Evolutionary conservation across 2,797 vertebrate genomes (phyloP).

Genomic region (Gymnopithys bicolor): DNA sequence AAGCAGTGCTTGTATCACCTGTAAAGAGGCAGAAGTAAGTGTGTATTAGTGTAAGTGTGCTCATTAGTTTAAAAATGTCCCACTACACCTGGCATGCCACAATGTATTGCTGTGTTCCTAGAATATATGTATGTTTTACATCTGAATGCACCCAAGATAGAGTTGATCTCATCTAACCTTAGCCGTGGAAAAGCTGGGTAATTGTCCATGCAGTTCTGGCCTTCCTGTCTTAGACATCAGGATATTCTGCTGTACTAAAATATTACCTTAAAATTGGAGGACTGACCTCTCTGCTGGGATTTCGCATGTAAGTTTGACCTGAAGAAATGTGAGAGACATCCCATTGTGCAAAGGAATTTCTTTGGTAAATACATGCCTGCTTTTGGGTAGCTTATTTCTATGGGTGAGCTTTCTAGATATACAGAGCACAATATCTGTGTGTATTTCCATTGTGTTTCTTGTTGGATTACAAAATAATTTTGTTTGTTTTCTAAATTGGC

Average conservation of each 20-base stretch:
- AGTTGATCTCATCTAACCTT: background rate
- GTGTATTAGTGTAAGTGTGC: background rate
- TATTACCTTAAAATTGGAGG: accelerated
- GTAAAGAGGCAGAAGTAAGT: background rate
- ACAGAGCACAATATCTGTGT: background rate
- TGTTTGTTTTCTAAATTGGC: background rate
- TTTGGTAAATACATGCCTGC: accelerated
- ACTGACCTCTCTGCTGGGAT: background rate
- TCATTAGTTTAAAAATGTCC: background rate
- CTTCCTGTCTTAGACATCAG: background rate
- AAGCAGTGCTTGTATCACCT: background rate
- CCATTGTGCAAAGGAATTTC: background rate
- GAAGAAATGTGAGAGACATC: background rate
- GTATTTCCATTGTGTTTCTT: background rate
- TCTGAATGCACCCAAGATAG: background rate
- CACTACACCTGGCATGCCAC: background rate
- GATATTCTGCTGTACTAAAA: background rate
- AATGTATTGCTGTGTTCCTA: background rate
- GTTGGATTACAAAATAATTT: background rate
- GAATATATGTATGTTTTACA: accelerated
- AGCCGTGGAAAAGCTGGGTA: background rate
- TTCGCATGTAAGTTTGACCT: background rate
- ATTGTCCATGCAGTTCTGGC: background rate
- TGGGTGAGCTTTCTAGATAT: background rate
- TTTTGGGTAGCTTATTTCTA: background rate